Base-by-base conservation (phyloP, 2,113 vertebrate species). In the Microcebus griseorufus region DNA sequence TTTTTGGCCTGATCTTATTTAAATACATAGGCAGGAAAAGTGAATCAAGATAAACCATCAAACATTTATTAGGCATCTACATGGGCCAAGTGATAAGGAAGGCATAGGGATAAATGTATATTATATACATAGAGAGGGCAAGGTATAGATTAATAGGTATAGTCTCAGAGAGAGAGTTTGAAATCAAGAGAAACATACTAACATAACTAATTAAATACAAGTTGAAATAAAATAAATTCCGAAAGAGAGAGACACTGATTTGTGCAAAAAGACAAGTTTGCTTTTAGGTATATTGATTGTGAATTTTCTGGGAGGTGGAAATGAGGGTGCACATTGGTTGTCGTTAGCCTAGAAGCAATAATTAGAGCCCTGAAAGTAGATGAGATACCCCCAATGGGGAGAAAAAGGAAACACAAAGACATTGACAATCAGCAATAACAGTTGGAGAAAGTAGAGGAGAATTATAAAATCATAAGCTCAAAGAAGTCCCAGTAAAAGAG, bases 131-230 rank as follows among this genome's bases (percentile, higher is more conserved):
- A 94, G 25, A 84, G 8, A 86, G 23, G 55, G 20, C 20, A 58
- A 72, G 27, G 65, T 67, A 45, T 55, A 23, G n/a, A 76, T 23
- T 6, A 1, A 70, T 45, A 48, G 7, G 53, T 60, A 76, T 37
- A 60, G 11, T 13, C 37, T 27, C 34, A 86, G 18, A 65, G 32
- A 81, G 48, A 83, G 53, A 55, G 53, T 92, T 88, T 69, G 83
- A 96, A 93, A 76, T 69, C 55, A 93, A 90, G n/a, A 58, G 72
- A 82, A 95, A 67, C 13, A 45, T 34, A 84, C n/a, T 48, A 27
- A 93, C 70, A 69, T 64, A 58, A 48, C 23, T 20, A 86, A 83
- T 34, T 58, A 89, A 81, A 79, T 32, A 87, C 6, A 85, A 80
- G 9, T 5, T 37, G 89, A 37, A 69, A 78, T 37, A 37, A 79